These are phyloP conservation scores for Smittia aterrima DNA, from an alignment of 2,888 invertebrate genomes.

Conservation along the genomic window DNA sequence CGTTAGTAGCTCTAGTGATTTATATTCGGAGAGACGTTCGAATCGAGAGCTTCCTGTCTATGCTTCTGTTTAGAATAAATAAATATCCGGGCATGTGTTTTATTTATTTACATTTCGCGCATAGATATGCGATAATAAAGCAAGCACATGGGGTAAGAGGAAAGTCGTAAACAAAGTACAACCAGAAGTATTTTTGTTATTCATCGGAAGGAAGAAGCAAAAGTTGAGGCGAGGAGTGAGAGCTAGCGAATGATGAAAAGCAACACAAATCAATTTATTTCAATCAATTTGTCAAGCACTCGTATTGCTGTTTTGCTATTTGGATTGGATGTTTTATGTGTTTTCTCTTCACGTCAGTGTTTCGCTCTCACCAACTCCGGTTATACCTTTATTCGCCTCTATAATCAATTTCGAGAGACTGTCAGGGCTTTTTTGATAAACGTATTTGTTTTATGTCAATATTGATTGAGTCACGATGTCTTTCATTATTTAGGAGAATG, in stretches of 20 bases:
- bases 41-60: slow-evolving; percentile 19
- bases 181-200: not conserved
- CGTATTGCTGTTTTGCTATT: slow-evolving; percentile 27
- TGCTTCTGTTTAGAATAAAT: slow-evolving; percentile 27
- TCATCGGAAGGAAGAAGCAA: not conserved
- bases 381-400: slow-evolving; percentile 36
- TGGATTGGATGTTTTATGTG: slow-evolving; percentile 22
- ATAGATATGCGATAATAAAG: slow-evolving; percentile 27
- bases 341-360: slow-evolving; percentile 16
- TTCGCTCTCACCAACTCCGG: not conserved
- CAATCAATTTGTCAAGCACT: slow-evolving; percentile 42
- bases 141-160: not conserved
- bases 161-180: slow-evolving; percentile 6
- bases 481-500: not conserved
- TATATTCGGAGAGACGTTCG: not conserved
- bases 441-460: slow-evolving; percentile 39
- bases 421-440: slow-evolving; percentile 12
- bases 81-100: slow-evolving; percentile 35
- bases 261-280: slow-evolving; percentile 41
- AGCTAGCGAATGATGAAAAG: not conserved
- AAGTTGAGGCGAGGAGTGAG: not conserved
- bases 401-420: slow-evolving; percentile 36
- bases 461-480: slow-evolving; percentile 32
- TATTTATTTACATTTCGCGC: slow-evolving; percentile 33
- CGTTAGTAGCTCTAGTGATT: not conserved